Percentiles rank a stretch among this genome's conserved stretches.
Conservation (phyloP, 2,888 invertebrate species). For the Diaprepes abbreviatus region DNA sequence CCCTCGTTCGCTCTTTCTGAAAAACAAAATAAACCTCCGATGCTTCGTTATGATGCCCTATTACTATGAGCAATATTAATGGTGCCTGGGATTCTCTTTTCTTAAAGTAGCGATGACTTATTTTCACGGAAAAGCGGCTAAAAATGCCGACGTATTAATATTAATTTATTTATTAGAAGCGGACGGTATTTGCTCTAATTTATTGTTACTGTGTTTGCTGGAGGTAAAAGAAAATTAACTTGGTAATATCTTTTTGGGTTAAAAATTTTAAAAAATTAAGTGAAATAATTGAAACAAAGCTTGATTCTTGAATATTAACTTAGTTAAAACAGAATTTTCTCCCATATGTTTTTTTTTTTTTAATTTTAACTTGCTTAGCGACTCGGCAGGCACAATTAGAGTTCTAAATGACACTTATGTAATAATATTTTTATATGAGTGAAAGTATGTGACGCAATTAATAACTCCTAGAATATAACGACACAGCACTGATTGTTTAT, state of each 20-base stretch:
- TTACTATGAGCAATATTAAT: constrained; percentile 29
- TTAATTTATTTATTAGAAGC: constrained; percentile 14
- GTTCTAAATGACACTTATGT: too few species aligned
- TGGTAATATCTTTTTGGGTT: neutral
- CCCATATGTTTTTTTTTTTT: too few species aligned
- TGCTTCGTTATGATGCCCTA: constrained; percentile 10
- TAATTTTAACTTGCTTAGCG: too few species aligned
- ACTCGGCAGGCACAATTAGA: too few species aligned
- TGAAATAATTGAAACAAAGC: neutral
- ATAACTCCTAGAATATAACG: too few species aligned
- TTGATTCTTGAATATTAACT: too few species aligned
- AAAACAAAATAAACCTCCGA: neutral
- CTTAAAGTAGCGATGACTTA: constrained; percentile 16
- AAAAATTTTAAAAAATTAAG: neutral
- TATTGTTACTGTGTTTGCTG: constrained; percentile 3
- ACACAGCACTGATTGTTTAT: too few species aligned
- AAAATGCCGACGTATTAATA: constrained; percentile 9
- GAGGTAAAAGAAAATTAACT: neutral
- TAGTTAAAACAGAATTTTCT: too few species aligned
- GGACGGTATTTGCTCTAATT: neutral
- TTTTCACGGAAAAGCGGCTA: constrained; percentile 4
- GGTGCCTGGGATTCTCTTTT: constrained; percentile 23
- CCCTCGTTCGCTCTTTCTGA: neutral
- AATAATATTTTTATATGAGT: too few species aligned
- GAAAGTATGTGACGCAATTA: too few species aligned